A percentile compares a stretch with the other conserved stretches of the same genome.
phyloP scores from a whole-genome alignment of 2,888 invertebrate genomes.

The Ichneumoninae sp. region DNA sequence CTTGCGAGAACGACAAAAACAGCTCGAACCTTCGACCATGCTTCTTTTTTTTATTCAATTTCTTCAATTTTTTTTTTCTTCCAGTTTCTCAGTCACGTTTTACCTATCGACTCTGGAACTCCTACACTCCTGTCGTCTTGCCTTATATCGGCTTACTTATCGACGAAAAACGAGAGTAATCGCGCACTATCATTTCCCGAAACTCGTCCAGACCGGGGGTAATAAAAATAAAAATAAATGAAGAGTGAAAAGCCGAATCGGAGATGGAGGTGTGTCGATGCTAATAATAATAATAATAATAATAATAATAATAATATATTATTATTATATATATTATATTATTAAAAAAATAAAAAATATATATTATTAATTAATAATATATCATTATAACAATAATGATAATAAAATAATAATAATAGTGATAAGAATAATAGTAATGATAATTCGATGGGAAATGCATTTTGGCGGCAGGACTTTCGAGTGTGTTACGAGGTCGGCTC shows the following conservation, averaged over 20 bases:
- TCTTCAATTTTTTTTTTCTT: slow-evolving; percentile 17
- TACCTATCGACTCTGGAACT: slow-evolving; percentile 25
- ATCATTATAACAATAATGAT: background rate
- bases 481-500: slow-evolving; percentile 46
- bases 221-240: slow-evolving; percentile 7
- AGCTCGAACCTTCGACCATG: slow-evolving; percentile 18
- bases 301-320: slow-evolving; percentile 16
- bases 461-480: slow-evolving; percentile 52
- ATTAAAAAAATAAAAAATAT: background rate
- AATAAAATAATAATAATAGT: slow-evolving; percentile 3
- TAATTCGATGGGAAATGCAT: slow-evolving; percentile 44
- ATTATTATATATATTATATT: too few relatives aligned
- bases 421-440: slow-evolving; percentile 11
- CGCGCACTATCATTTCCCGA: slow-evolving; percentile 49
- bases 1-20: slow-evolving; percentile 26
- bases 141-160: slow-evolving; percentile 11
- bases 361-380: background rate
- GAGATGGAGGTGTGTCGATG: slow-evolving; percentile 13
- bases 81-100: slow-evolving; percentile 34
- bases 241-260: slow-evolving; percentile 23
- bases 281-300: slow-evolving; percentile 18
- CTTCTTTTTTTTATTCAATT: background rate
- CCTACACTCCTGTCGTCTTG: slow-evolving; percentile 11
- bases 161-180: slow-evolving; percentile 47
- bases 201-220: slow-evolving; percentile 33